Evolutionary conservation across 2,113 vertebrate genomes (phyloP), one percentile per base, ranked within the genome.

Genomic region (Paedocypris sp.): DNA sequence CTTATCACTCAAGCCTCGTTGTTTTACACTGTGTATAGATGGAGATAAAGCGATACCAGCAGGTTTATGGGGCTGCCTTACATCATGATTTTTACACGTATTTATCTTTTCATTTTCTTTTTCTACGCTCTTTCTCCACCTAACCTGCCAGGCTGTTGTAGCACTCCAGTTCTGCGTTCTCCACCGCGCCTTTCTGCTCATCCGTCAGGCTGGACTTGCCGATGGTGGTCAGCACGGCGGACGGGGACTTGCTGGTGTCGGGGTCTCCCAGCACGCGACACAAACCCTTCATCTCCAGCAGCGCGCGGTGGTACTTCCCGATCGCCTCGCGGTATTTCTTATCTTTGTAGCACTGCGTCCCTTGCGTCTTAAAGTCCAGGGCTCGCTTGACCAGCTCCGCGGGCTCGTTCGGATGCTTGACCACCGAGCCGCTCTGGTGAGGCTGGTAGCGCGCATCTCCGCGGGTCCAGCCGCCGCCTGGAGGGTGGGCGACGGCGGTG

Each of bases 321-420:
- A 98, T 98, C 79, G 94, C 94, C 75, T 97, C 94, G 46, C 92
- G 87, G 85, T 93, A 97, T 84, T 98, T 98, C 85, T 97, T 97
- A 71, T 97, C 94, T 82, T 95, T 94, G 88, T 97, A 98, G 77
- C 94, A 97, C 83, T 95, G 93, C 36, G 89, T 89, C 45, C 93
- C 94, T 75, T 98, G 89, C 78, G 86, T 82, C 86, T 95, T 94
- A 84, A 98, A 98, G 80, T 94, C 92, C 72, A 92, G 80, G 45
- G 93, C 91, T 33, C 92, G 82, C 49, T 83, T 82, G 73, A 98
- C 87, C 35, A 86, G 86, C 68, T 93, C 91, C 13, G 78, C 80
- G 0, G 83, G 82, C 60, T 85, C 83, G 32, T 74, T 74, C 54
- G 75, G 77, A 4, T 75, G 71, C 22, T 58, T 58, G 11, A 22